Evolutionary conservation across 2,888 invertebrate species (phyloP), one percentile per base, ranked within the genome.

Genomic region (Deilephila porcellus): DNA sequence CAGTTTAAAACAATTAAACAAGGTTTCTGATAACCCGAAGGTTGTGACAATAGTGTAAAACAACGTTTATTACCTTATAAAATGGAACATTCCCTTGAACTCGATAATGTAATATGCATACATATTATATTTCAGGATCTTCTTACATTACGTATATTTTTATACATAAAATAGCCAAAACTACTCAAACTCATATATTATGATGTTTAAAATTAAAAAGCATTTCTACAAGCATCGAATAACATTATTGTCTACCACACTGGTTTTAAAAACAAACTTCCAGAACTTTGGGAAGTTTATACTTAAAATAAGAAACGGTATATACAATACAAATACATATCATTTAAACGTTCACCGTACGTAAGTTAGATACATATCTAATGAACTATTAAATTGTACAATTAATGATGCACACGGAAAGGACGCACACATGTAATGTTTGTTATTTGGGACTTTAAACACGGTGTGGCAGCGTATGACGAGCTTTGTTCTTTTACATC

Each of bases 401-500:
- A 71, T 72, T 29, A 71, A 74, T 74, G 74, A 56, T 20, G 76
- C 76, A 78, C 76, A 62, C 63, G 53, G 25, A 71, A 75, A 62
- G 59, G 74, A 76, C 74, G 73, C 79, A 77, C 77, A 80, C 78
- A 76, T 72, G 75, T 74, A 75, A 79, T 80, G 71, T 76, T 81
- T 82, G 91, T 92, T 93, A 92, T 90, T 91, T 84, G 78, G 83
- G 85, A 86, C 82, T 81, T 81, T 81, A 80, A 86, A 90, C 90
- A 92, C 90, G 91, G 84, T 89, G 87, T 89, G 92, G 93, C 91
- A 90, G 91, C 94, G 94, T 94, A 94, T 94, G 94, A 93, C 93
- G 93, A 93, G 93, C 90, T 89, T 89, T 87, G 85, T 90, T 85
- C 84, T 85, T 85, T 52, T 53, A 53, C 32, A 72, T 72, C 53